Percentiles rank a stretch among this genome's conserved stretches.
Conservation (phyloP, 2,113 vertebrate genomes). For the Gymnorhina tibicen region DNA sequence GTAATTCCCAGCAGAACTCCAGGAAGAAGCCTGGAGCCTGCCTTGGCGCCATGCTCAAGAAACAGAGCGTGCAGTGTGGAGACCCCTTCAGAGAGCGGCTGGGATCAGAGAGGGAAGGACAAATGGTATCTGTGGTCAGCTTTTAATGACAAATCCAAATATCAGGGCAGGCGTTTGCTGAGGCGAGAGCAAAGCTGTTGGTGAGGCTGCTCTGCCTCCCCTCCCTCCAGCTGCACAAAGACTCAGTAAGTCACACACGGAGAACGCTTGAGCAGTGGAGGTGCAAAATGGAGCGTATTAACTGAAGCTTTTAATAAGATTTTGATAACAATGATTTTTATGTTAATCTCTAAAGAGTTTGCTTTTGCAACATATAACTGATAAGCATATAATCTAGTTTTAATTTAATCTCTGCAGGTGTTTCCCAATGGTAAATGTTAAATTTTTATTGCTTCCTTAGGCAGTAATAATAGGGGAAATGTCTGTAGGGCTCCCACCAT, state of each 20-base stretch:
- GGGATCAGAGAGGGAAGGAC: neutral
- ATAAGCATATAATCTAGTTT: constrained; percentile 61
- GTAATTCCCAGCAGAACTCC: neutral
- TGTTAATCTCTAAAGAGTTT: constrained; percentile 52
- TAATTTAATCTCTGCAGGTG: constrained; percentile 66
- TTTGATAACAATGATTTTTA: constrained; percentile 43
- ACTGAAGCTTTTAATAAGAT: constrained; percentile 58
- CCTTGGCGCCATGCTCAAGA: neutral
- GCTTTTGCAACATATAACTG: constrained; percentile 43
- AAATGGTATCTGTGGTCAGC: neutral
- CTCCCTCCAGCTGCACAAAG: neutral
- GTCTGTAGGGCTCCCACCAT: neutral
- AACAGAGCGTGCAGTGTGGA: neutral
- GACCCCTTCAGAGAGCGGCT: neutral
- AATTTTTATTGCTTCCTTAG: constrained; percentile 55
- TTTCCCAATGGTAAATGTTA: constrained; percentile 57
- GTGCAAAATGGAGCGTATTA: neutral
- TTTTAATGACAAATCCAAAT: neutral
- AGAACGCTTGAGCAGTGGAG: neutral
- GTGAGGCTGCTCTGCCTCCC: neutral
- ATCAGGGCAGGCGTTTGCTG: neutral
- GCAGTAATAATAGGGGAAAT: constrained; percentile 19
- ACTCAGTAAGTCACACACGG: neutral
- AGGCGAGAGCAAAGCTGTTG: accelerated
- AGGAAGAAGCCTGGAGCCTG: neutral